Evolutionary conservation across 2,113 vertebrate species (phyloP), one percentile per base, ranked within the genome.

Genomic region (Anolis carolinensis): DNA sequence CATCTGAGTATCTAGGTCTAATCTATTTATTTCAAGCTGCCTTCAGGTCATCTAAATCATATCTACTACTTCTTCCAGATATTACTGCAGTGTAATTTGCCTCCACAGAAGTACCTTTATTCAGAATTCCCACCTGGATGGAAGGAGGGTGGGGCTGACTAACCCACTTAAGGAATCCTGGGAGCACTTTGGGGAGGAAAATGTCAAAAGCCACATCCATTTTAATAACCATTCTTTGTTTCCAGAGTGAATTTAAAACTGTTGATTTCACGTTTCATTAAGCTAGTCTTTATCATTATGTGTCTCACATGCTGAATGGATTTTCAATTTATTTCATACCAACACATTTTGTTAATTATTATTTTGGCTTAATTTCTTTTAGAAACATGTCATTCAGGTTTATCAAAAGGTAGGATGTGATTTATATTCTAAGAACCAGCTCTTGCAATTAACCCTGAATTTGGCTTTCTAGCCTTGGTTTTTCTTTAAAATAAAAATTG

Each of bases 301-400:
- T 94, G 86, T 88, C 93, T 95, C 62, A 0, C 86, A 95, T 76
- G 85, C 88, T 96, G 90, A 95, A 94, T 94, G 91, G 87, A 90
- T 94, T 94, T 92, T 92, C 79, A 85, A 2, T 95, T 95, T 90
- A 87, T 86, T 94, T 96, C 93, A 87, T 96, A 65, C 63, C 79
- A 91, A 81, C 79, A 13, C 84, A 93, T 95, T 95, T 95, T 92
- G 90, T 95, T 96, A 95, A 95, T 96, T 95, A 93, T 95, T 95
- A 93, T 94, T 96, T 97, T 97, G 96, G 94, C 96, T 96, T 97
- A 95, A 97, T 98, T 97, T 98, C 96, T 98, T 97, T 95, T 99
- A 99, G 98, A 99, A 99, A 99, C 98, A 99, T 99, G 98, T 99
- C 98, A 98, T 99, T 99, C 99, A 99, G 99, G 97, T 99, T 99